Evolutionary conservation across 2,888 invertebrate species (phyloP).

Genomic region (Hesperia comma): DNA sequence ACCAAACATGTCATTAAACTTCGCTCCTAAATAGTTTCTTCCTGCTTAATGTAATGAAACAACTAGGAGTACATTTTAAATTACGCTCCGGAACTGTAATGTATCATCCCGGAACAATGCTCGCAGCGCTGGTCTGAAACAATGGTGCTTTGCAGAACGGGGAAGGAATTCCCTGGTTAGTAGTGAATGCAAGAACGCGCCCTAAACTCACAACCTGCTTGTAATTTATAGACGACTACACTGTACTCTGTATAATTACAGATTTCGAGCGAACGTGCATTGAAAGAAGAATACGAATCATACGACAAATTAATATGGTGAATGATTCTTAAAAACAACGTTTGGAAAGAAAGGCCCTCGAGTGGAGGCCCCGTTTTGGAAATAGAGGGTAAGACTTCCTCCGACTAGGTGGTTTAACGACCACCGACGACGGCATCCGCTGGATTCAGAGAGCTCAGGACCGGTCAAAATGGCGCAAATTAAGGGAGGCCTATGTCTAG

Average conservation of each 20-base stretch:
- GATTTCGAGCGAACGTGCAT: too few relatives aligned
- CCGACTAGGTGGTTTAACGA: too few relatives aligned
- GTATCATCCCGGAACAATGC: constrained; percentile 35
- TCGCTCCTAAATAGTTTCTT: not conserved
- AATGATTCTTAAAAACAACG: too few relatives aligned
- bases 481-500: too few relatives aligned
- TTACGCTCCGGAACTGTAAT: constrained; percentile 30
- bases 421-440: too few relatives aligned
- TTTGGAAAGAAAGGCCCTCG: too few relatives aligned
- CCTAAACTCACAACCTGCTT: constrained; percentile 19
- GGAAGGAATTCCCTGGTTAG: constrained; percentile 33
- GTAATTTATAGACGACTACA: constrained; percentile 24
- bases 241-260: not conserved
- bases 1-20: not conserved
- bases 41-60: constrained; percentile 27
- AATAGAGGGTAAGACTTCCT: too few relatives aligned
- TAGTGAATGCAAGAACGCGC: constrained; percentile 19
- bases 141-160: constrained; percentile 27
- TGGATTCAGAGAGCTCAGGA: too few relatives aligned
- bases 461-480: too few relatives aligned
- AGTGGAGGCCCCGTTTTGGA: too few relatives aligned
- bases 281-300: too few relatives aligned
- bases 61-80: constrained; percentile 23
- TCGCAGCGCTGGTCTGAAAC: constrained; percentile 31
- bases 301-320: too few relatives aligned